Conservation (phyloP, 1,140 invertebrate species). For the Platorchestia sp. region DNA sequence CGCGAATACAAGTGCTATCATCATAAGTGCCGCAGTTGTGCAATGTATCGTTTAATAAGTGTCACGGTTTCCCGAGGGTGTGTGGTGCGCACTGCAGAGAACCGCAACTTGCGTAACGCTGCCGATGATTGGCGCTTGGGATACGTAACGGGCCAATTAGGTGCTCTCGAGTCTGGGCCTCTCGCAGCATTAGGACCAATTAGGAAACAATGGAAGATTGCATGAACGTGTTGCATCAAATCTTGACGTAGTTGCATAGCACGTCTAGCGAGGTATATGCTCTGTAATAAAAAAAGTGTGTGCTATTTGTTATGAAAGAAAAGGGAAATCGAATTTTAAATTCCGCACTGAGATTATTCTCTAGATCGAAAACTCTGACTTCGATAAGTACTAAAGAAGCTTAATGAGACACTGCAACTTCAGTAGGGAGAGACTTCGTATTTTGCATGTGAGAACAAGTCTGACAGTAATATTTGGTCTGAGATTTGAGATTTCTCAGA, state of each 20-base stretch:
- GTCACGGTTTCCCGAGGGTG: background rate
- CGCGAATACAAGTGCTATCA: background rate
- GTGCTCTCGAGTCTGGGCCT: background rate
- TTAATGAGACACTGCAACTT: too few relatives aligned
- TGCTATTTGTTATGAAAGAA: background rate
- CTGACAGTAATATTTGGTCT: background rate
- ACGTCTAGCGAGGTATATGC: background rate
- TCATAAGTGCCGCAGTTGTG: background rate
- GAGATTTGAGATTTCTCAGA: too few relatives aligned
- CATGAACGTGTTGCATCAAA: background rate
- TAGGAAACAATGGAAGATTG: background rate
- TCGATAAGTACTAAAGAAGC: too few relatives aligned
- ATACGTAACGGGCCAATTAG: background rate
- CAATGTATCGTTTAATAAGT: background rate
- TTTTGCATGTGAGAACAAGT: background rate
- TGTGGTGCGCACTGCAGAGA: background rate
- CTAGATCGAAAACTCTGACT: too few relatives aligned
- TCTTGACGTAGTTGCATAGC: background rate
- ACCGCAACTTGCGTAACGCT: background rate
- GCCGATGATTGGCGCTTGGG: background rate
- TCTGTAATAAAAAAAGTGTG: background rate
- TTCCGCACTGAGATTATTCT: too few relatives aligned
- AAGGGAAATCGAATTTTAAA: background rate
- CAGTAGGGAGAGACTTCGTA: too few relatives aligned
- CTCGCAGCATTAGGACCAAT: background rate